Evolutionary conservation across 2,888 invertebrate genomes (phyloP).

Genomic region (Campoplex nolae): DNA sequence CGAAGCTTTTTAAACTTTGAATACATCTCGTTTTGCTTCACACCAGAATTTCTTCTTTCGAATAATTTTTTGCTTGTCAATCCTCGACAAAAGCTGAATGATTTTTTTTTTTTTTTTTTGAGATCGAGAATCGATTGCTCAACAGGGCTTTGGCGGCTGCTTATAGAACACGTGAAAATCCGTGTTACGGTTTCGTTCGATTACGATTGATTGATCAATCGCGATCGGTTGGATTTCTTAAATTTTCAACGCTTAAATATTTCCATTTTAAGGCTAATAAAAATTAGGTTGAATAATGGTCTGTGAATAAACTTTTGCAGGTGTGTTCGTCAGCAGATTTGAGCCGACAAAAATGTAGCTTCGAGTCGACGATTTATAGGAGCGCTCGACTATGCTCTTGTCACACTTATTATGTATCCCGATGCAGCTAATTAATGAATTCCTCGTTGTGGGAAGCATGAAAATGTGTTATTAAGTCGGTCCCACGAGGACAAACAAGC

Average conservation of each 20-base stretch:
- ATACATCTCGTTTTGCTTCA: not conserved
- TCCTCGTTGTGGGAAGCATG: constrained; percentile 17
- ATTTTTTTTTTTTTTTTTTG: no score
- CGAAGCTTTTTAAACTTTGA: no score
- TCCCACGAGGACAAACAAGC: constrained; percentile 16
- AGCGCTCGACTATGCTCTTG: not conserved
- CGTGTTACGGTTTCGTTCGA: not conserved
- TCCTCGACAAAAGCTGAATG: no score
- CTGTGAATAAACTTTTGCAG: not conserved
- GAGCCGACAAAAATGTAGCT: not conserved
- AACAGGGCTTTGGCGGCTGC: no score
- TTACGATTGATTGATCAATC: not conserved
- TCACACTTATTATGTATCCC: not conserved
- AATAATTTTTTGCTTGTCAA: no score
- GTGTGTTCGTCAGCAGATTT: not conserved
- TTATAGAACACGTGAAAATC: not conserved
- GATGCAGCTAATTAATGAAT: constrained; percentile 33
- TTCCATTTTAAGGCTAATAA: not conserved
- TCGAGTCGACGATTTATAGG: not conserved
- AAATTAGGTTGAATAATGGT: not conserved
- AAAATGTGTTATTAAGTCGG: constrained; percentile 41
- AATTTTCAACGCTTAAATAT: not conserved
- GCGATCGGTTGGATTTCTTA: not conserved
- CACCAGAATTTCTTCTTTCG: no score
- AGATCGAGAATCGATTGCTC: no score